Evolutionary conservation across 1,140 invertebrate genomes (phyloP), one percentile per base, ranked within the genome.

Genomic region (Drosophila tristis): DNA sequence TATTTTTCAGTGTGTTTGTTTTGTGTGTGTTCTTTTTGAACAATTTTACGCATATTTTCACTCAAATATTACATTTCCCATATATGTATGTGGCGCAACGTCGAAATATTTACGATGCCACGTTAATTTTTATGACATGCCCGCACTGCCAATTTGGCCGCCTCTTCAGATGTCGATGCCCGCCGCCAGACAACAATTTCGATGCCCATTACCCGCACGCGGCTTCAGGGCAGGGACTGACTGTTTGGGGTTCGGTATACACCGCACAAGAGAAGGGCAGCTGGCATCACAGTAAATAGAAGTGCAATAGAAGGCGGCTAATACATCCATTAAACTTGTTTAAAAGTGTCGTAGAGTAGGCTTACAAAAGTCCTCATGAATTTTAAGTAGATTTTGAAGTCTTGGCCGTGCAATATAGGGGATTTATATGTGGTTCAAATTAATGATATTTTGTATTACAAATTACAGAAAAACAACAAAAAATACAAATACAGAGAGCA

Each of bases 1-100:
- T 23, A 61, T 63, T 72, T 63, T 58, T 48, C 31, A 61, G 51
- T 45, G 55, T 44, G 5, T 65, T 11, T 62, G 45, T 64, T 35
- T 11, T 26, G 26, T 39, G 25, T 20, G 51, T 48, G 16, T 35
- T 66, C 49, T 44, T 47, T 65, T 65, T 74, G 65, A 64, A 64
- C 81, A 75, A 86, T 86, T 86, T 87, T 79, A 82, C 82, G 82
- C 84, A 87, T 87, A 87, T 87, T 87, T 87, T 78, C 82, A 89
- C 82, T 86, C 68, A 68, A 66, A 59, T 81, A 68, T 65, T 53
- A 68, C 61, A 67, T 71, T 35, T 39, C 20, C 56, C 67, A 53
- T 45, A 48, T 62, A 61, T 54, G 53, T 43, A 20, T 9, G 15
- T 66, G 47, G 49, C 57, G 29, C 42, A 77, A 57, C 45, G 60